Evolutionary conservation across 23 tunicate genomes (phyloP), one percentile per base, ranked within the genome.

Genomic region (Styela clava): DNA sequence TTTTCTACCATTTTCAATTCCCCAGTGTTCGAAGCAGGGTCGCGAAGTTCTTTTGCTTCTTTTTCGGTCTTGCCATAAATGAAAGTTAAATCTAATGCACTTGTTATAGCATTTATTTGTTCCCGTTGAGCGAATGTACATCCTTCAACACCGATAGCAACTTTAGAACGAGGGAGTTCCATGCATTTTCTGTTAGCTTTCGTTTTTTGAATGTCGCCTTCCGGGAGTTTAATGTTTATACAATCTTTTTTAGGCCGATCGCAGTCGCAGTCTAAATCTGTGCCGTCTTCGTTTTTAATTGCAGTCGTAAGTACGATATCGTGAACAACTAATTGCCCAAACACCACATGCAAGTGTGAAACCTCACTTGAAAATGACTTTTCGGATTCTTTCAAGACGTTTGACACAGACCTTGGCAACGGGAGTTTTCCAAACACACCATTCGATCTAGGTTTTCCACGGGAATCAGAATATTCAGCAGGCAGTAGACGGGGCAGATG

Each of bases 241-340:
- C 98, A 94, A 25, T 88, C 89, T 12, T 52, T 77, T 3, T 81
- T 52, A 3, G 94, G 84, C 30, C 70, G n/a, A 1, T 81, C 86
- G 78, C 98, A 94, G 32, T 80, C 34, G 71, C 98, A 94, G 36
- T 85, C 87, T 64, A 88, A 33, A 31, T 69, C 73, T 7, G 63
- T 22, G 0, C 92, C 97, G 62, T 83, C 74, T 27, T 18, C 32
- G 65, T 64, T 72, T 34, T 88, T 79, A 2, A 76, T 64, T 29
- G 67, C 36, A 0, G 98, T 89, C 1, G 98, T 94, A 30, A 33
- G 69, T 1, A 84, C 84, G 33, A 94, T 88, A 63, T 94, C 98
- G 65, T 94, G 98, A 24, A 78, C 82, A 31, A 94, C 64, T 34
- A 83, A 82, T 34, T 94, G 98, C 12, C 98, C 98, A 86, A 85